Evolutionary conservation across 2,888 invertebrate genomes (phyloP).

Genomic region (Ganaspis brasiliensis): DNA sequence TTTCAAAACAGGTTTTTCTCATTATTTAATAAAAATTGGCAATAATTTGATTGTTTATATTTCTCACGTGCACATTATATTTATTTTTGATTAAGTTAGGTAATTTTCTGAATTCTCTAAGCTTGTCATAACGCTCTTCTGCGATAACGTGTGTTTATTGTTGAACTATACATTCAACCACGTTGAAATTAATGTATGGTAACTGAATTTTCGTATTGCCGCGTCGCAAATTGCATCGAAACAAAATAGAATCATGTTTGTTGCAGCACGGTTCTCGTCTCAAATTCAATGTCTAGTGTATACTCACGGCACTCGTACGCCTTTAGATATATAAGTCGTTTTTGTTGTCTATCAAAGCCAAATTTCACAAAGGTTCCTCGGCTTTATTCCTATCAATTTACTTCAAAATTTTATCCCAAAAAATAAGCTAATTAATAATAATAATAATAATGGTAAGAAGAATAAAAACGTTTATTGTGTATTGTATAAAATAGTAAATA

Average conservation of each 20-base stretch:
- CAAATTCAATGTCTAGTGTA: constrained; percentile 3
- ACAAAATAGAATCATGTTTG: constrained; percentile 7
- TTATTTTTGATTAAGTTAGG: neutral
- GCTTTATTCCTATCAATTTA: too few species aligned
- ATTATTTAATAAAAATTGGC: too few species aligned
- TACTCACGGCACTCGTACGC: constrained; percentile 22
- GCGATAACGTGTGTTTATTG: neutral
- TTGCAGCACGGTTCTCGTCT: neutral
- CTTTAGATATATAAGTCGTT: constrained; percentile 5
- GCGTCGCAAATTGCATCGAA: constrained; percentile 26
- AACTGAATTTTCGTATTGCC: constrained; percentile 31
- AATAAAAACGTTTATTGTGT: too few species aligned
- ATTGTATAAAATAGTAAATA: too few species aligned
- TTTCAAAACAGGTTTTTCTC: too few species aligned
- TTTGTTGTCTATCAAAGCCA: neutral
- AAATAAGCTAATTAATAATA: too few species aligned
- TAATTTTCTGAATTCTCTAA: neutral
- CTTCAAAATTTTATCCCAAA: too few species aligned
- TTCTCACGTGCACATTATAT: too few species aligned
- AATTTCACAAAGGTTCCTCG: neutral
- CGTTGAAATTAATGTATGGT: constrained; percentile 21
- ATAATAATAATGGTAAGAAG: too few species aligned
- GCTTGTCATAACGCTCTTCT: neutral
- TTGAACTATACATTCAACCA: neutral
- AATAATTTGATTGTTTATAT: too few species aligned